Percentiles rank a stretch among this genome's conserved stretches.
These are phyloP conservation scores for Tetanocera ferruginea DNA, from an alignment of 2,888 invertebrate species.

Conservation along the genomic window DNA sequence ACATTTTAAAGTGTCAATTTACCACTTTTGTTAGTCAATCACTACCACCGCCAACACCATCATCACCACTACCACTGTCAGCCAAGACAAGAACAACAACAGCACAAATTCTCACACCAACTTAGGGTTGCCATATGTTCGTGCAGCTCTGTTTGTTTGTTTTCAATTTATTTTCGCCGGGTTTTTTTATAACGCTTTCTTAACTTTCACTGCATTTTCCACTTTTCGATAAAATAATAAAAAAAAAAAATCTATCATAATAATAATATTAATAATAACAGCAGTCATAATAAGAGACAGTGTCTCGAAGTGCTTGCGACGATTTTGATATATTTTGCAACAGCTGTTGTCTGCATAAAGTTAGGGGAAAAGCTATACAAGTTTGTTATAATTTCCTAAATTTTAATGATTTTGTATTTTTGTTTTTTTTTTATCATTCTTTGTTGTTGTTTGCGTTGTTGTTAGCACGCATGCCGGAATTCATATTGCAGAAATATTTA, in stretches of 20 bases:
- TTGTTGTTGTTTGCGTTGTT: neutral
- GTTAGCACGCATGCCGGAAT: neutral
- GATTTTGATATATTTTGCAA: slow-evolving; percentile 6
- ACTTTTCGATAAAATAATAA: too few relatives aligned
- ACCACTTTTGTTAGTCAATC: slow-evolving; percentile 51
- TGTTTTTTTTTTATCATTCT: neutral
- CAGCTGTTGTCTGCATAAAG: slow-evolving; percentile 53
- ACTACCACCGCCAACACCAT: slow-evolving; percentile 51
- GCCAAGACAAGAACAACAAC: neutral
- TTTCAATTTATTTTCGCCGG: slow-evolving; percentile 49
- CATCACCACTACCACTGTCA: slow-evolving; percentile 41
- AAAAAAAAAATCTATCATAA: neutral
- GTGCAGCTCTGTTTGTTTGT: slow-evolving; percentile 41
- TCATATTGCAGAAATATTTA: neutral
- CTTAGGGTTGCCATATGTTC: neutral
- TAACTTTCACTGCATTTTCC: neutral
- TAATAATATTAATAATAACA: neutral
- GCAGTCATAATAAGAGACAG: neutral
- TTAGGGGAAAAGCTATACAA: neutral
- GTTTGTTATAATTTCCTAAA: neutral
- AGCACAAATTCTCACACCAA: neutral
- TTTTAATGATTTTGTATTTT: neutral
- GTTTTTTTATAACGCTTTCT: neutral
- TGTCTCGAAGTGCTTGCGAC: neutral
- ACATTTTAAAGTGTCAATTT: slow-evolving; percentile 67